Conservation (phyloP, 2,113 vertebrate genomes). For the Paracanthobrama guichenoti region DNA sequence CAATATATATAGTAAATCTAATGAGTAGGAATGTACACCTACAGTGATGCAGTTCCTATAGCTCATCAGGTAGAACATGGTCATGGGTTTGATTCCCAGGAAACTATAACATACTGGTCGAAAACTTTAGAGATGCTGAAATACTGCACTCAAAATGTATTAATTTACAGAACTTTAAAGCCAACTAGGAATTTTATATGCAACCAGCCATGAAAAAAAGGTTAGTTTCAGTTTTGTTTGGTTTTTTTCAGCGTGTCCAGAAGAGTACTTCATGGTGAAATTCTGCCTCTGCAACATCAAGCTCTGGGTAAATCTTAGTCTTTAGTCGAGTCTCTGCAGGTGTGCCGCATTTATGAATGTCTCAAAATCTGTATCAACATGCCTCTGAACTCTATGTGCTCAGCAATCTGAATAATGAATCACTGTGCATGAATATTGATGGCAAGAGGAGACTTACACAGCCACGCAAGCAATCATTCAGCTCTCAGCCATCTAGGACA, state of each 20-base stretch:
- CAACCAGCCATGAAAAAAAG: background rate
- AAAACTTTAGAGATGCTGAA: background rate
- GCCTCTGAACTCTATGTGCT: conserved; percentile 35
- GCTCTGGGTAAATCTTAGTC: conserved; percentile 14
- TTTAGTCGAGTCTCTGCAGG: conserved; percentile 5
- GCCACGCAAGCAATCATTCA: conserved; percentile 35
- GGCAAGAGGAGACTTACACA: conserved; percentile 33
- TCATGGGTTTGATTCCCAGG: background rate
- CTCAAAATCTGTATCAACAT: conserved; percentile 45
- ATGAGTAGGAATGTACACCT: background rate
- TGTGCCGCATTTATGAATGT: conserved; percentile 31
- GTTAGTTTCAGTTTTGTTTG: background rate
- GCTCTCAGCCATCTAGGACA: conserved; percentile 29
- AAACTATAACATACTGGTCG: background rate
- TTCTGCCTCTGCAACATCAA: background rate
- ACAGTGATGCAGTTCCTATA: background rate
- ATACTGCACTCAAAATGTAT: background rate
- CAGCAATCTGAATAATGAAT: conserved; percentile 58
- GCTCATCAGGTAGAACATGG: background rate
- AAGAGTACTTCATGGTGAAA: background rate
- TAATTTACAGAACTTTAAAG: background rate
- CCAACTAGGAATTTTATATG: background rate
- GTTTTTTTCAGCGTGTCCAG: background rate
- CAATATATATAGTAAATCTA: background rate
- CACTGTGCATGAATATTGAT: conserved; percentile 52